Evolutionary conservation across 2,888 invertebrate genomes (phyloP).

Genomic region (Herminia tarsipennalis): DNA sequence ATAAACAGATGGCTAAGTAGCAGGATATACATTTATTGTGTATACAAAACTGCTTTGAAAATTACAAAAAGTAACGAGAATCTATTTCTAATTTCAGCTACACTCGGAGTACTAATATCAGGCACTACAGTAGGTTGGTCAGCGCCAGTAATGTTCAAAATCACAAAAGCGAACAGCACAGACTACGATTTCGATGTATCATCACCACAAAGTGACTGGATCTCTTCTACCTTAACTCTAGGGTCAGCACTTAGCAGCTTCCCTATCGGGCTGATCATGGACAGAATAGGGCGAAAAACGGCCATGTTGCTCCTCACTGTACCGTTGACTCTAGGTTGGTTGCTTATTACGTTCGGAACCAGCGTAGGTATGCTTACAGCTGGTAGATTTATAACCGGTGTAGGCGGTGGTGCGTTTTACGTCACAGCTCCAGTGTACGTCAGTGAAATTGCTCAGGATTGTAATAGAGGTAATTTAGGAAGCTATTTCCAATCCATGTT

Average conservation of each 20-base stretch:
- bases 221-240: conserved; percentile 89
- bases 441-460: conserved; percentile 93
- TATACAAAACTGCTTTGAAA: too few relatives aligned
- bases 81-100: conserved; percentile 80
- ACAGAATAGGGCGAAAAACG: conserved; percentile 89
- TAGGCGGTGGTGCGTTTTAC: conserved; percentile 92
- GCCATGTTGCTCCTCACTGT: conserved; percentile 88
- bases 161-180: conserved; percentile 67
- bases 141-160: conserved; percentile 87
- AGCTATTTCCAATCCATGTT: conserved; percentile 95
- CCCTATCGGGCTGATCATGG: conserved; percentile 89
- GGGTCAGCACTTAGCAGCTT: conserved; percentile 91
- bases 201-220: conserved; percentile 87
- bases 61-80: too few relatives aligned
- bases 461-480: conserved; percentile 93
- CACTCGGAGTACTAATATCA: conserved; percentile 91
- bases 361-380: conserved; percentile 87
- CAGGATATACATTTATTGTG: too few relatives aligned
- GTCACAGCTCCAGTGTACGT: conserved; percentile 94
- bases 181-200: conserved; percentile 85
- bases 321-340: conserved; percentile 91
- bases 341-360: conserved; percentile 88
- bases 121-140: conserved; percentile 93
- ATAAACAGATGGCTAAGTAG: too few relatives aligned
- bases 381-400: conserved; percentile 89